Base-by-base conservation (phyloP, 2,113 vertebrate species). In the Cervus canadensis region DNA sequence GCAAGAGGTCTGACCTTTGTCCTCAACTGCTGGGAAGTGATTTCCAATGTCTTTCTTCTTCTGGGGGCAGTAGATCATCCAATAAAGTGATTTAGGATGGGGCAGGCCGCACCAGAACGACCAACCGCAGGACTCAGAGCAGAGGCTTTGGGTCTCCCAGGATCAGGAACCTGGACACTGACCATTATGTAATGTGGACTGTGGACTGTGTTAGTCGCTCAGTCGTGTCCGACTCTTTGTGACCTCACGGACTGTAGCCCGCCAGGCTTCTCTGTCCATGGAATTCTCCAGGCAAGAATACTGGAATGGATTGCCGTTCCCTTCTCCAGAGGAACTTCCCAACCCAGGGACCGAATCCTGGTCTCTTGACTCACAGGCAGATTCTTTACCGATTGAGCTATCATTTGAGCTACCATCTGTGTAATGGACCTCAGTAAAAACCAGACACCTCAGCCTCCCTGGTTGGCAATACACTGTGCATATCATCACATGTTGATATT, bases 141-240 rank as follows among this genome's bases (percentile, higher is more conserved):
- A 10, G 17, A 43, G 15, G 6, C 5, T 82, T 91, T 45, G 21
- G 6, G 74, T 87, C 12, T 21, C 26, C 25, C 17, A 12, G 16
- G 25, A 14, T 79, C 13, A 60, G n/a, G 10, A 33, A 11, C 43
- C 50, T n/a, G 26, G 33, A 95, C 30, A 50, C 21, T 28, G 16
- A 3, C 50, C n/a, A 89, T 60, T 60, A 11, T 33, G 33, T 33
- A 71, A 45, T 13, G 19, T 40, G 67, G 21, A 40, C 67, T 74
- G 19, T 23, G 67, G 67, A 23, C 67, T 40, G 19, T 40, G 19
- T 74, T 23, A 74, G 36, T 23, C 12, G 5, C 5, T 74, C 21
- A 40, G 67, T 25, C 0, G 0, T 40, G 21, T 40, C n/a, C 0
- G 2, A 74, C 36, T 40, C 36, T 36, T 36, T 74, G 67, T 10